A percentile compares a stretch with the other conserved stretches of the same genome.
phyloP scores from a whole-genome alignment of 2,888 invertebrate genomes.

The Cetonia aurata region DNA sequence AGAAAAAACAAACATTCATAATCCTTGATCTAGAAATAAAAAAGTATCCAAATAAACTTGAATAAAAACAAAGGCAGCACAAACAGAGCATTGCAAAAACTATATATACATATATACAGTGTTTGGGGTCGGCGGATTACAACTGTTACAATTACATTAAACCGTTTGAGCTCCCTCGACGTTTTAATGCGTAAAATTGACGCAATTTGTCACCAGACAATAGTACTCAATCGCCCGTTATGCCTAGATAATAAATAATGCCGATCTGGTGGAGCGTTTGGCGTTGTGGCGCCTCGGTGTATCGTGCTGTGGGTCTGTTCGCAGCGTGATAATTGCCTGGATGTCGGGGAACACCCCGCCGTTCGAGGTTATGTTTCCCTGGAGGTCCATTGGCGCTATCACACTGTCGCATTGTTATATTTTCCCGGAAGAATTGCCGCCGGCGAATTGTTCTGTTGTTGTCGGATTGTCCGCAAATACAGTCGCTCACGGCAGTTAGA shows the following conservation, averaged over 20 bases:
- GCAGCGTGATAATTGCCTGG: slow-evolving; percentile 61
- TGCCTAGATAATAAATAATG: slow-evolving; percentile 34
- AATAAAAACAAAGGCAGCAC: too few relatives aligned
- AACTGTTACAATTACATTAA: slow-evolving; percentile 5
- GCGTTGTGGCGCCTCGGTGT: slow-evolving; percentile 38
- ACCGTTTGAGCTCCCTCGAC: not conserved
- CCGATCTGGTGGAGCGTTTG: slow-evolving; percentile 26
- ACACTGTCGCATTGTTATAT: slow-evolving; percentile 62
- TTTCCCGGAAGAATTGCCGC: slow-evolving; percentile 51
- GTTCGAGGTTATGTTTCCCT: slow-evolving; percentile 65
- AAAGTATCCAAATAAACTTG: too few relatives aligned
- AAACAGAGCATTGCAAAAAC: too few relatives aligned
- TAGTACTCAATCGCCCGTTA: slow-evolving; percentile 38
- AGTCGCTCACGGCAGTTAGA: too few relatives aligned
- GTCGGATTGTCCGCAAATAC: too few relatives aligned
- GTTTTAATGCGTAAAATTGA: slow-evolving; percentile 51
- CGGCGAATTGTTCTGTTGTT: too few relatives aligned
- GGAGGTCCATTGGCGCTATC: slow-evolving; percentile 66
- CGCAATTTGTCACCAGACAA: slow-evolving; percentile 54
- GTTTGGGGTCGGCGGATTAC: too few relatives aligned
- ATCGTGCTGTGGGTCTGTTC: slow-evolving; percentile 4
- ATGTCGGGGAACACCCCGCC: slow-evolving; percentile 61
- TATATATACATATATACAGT: too few relatives aligned
- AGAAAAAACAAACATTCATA: too few relatives aligned
- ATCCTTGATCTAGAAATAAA: too few relatives aligned